Base-by-base conservation (phyloP, 2,888 invertebrate genomes). In the Rhogogaster chlorosoma region DNA sequence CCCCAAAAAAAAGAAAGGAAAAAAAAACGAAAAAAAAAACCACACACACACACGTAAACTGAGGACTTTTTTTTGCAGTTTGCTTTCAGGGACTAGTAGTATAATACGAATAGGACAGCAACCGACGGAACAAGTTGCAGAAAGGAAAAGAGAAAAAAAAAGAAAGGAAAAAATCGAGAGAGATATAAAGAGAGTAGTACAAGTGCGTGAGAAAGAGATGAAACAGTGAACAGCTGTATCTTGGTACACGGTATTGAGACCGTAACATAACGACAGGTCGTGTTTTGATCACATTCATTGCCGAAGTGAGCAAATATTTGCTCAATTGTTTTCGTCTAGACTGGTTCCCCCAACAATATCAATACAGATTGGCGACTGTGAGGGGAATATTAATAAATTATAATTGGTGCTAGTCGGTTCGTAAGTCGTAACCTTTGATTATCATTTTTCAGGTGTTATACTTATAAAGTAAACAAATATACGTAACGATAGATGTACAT, bases 261-360 rank as follows among this genome's bases (percentile, higher is more conserved):
- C 49, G 49, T 67, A 83, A 83, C 67, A 45, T 83, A 83, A 83
- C 83, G 83, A 70, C 83, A 67, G 83, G 83, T 83, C 83, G 64
- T 83, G 29, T 83, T 83, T 83, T 83, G 42, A 67, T 83, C 67
- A 70, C 32, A 83, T 83, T 83, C 83, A 83, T 86, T 86, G 85
- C 86, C 71, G 84, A 84, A 77, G 75, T 73, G 84, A 38, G 85
- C 80, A 86, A 88, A 88, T 87, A 87, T 88, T 88, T 87, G 87
- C 84, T 70, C 88, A 86, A 88, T 87, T 87, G 80, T 85, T 87
- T 84, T 83, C 67, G 83, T 83, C 83, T 64, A 67, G 83, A 83
- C 67, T 67, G 67, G 26, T 18, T 22, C 61, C 38, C 36, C 29
- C 18, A 67, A 83, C 64, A 45, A 67, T 83, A 49, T 83, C 42